A percentile compares a stretch with the other conserved stretches of the same genome.
phyloP scores from a whole-genome alignment of 2,797 vertebrate species.

The Lates japonicus region DNA sequence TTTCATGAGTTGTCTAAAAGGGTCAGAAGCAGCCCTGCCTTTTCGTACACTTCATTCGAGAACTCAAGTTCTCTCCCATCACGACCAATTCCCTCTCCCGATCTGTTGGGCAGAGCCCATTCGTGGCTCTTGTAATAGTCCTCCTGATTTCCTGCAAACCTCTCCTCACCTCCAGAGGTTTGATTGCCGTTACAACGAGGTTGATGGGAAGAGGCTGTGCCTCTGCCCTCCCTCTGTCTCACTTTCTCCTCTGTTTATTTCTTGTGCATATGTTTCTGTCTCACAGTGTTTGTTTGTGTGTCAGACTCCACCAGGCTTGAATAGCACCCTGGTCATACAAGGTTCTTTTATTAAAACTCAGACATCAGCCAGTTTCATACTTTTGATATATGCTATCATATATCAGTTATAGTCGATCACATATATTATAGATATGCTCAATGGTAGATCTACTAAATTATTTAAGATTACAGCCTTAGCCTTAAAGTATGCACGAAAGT shows the following conservation, averaged over 20 bases:
- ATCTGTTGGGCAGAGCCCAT: constrained; percentile 33
- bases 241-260: constrained; percentile 28
- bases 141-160: constrained; percentile 43
- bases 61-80: constrained; percentile 47
- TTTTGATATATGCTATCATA: not conserved
- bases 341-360: not conserved
- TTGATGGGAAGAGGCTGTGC: constrained; percentile 37
- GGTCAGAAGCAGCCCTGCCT: constrained; percentile 9
- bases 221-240: constrained; percentile 23
- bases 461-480: not conserved
- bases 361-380: not conserved
- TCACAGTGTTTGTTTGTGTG: not conserved
- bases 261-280: not conserved
- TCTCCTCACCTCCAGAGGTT: constrained; percentile 21
- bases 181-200: constrained; percentile 45
- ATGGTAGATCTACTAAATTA: not conserved
- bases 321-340: not conserved
- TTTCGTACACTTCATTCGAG: constrained; percentile 1
- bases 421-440: not conserved
- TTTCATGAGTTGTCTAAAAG: constrained; percentile 36
- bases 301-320: not conserved
- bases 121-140: constrained; percentile 36
- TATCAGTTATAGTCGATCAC: not conserved
- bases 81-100: constrained; percentile 29
- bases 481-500: not conserved